Evolutionary conservation across 2,113 vertebrate species (phyloP), one percentile per base, ranked within the genome.

Genomic region (Melanerpes formicivorus): DNA sequence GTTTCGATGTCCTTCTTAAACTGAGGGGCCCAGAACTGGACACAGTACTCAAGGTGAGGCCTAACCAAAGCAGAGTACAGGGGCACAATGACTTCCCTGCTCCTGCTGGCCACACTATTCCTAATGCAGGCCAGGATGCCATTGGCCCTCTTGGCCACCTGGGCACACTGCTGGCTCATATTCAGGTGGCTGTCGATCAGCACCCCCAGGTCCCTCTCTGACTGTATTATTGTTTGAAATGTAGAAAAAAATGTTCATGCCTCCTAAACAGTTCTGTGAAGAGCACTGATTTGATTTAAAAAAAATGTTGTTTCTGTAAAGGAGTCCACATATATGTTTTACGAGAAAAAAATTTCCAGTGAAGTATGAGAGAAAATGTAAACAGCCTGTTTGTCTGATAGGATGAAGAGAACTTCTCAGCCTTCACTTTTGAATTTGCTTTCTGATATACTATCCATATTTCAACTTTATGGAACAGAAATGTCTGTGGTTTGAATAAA

Each of bases 401-500:
- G 50, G 60, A 69, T 60, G 60, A 79, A 55, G 66, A 54, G 17
- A 50, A 17, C 7, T 4, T 85, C 88, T 71, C 84, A 95, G 23
- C 54, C 32, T 84, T 93, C 54, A n/a, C 19, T 90, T 94, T 84
- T 48, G 66, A 85, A 65, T 92, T 62, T 89, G 23, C 55, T 85
- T 90, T 87, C 64, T 89, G 62, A 78, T 94, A 63, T 44, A 37
- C 65, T 74, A 8, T 74, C 78, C 30, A 6, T 93, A 80, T 91
- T 90, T 90, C 62, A 83, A 71, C 54, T 92, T 71, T 55, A 34
- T 58, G 56, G 70, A 92, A 63, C 60, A 81, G 55, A 87, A 85
- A 74, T 66, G 18, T 60, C 65, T 23, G 11, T 67, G 67, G 42
- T 87, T 94, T 93, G 60, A 89, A 80, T 91, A 85, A 92, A 93